Evolutionary conservation across 37 sponge, comb jelly and placozoan species (phyloP).

Genomic region (Aplysina aerophoba): DNA sequence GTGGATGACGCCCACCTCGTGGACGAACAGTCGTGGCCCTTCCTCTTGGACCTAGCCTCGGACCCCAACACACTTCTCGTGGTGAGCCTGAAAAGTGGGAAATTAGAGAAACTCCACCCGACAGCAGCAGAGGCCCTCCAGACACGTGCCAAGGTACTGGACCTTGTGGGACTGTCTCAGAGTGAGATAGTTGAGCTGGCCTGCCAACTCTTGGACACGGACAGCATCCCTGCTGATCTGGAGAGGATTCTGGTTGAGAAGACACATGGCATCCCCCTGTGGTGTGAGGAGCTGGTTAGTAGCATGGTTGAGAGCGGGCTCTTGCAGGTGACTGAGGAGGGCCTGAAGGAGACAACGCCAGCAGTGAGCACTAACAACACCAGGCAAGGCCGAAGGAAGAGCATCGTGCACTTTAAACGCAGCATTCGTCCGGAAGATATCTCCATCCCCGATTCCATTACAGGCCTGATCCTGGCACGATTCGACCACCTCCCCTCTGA

Average conservation of each 20-base stretch:
- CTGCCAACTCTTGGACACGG: conserved; percentile 69
- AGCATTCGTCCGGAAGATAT: conserved; percentile 52
- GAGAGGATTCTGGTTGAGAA: conserved; percentile 63
- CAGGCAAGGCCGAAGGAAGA: background rate
- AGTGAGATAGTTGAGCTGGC: conserved; percentile 72
- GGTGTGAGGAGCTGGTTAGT: conserved; percentile 80
- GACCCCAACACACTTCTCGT: conserved; percentile 74
- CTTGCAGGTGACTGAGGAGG: conserved; percentile 51
- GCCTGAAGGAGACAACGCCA: too few species aligned
- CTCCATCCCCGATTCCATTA: conserved; percentile 80
- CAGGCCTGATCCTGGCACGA: conserved; percentile 82
- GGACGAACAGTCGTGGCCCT: conserved; percentile 89
- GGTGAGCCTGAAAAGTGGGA: conserved; percentile 47
- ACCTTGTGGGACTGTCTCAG: conserved; percentile 59
- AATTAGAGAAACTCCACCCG: background rate
- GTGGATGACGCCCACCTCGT: conserved; percentile 94
- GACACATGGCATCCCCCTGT: conserved; percentile 88
- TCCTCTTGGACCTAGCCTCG: conserved; percentile 78
- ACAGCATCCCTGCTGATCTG: conserved; percentile 61
- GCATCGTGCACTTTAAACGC: conserved; percentile 1
- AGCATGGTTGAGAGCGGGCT: conserved; percentile 82
- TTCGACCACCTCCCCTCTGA: conserved; percentile 77
- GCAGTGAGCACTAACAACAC: background rate
- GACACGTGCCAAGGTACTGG: conserved; percentile 46
- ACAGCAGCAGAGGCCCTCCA: conserved; percentile 3